Evolutionary conservation across 2,888 invertebrate genomes (phyloP).

Genomic region (Epirrita christyi): DNA sequence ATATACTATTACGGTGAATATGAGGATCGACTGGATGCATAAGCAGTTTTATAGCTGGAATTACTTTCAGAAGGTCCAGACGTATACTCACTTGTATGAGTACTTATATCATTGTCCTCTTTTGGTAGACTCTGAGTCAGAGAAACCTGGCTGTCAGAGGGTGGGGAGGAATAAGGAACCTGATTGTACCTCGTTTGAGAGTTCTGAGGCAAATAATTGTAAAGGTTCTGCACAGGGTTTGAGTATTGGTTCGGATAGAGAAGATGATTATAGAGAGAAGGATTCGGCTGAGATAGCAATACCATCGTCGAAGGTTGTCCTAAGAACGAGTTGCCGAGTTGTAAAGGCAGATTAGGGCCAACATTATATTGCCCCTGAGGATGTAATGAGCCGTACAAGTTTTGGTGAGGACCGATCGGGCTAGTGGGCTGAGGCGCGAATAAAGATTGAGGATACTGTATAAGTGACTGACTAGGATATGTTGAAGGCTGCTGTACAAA

Average conservation of each 20-base stretch:
- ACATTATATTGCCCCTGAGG: slow-evolving; percentile 63
- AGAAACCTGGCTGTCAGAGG: slow-evolving; percentile 57
- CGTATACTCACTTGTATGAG: slow-evolving; percentile 62
- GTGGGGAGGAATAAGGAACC: slow-evolving; percentile 54
- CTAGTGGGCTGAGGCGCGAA: slow-evolving; percentile 52
- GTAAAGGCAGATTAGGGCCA: slow-evolving; percentile 55
- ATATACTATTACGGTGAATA: slow-evolving; percentile 54
- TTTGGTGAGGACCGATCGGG: slow-evolving; percentile 52
- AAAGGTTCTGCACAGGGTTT: slow-evolving; percentile 66
- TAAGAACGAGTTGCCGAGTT: slow-evolving; percentile 59
- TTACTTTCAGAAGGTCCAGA: slow-evolving; percentile 59
- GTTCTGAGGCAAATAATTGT: slow-evolving; percentile 70
- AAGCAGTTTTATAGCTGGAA: slow-evolving; percentile 64
- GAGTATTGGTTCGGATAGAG: slow-evolving; percentile 48
- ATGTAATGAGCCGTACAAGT: slow-evolving; percentile 42
- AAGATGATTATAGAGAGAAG: slow-evolving; percentile 65
- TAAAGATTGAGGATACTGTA: slow-evolving; percentile 62
- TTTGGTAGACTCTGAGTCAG: slow-evolving; percentile 60
- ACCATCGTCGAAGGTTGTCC: slow-evolving; percentile 71
- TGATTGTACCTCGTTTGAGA: slow-evolving; percentile 65
- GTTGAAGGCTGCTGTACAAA: slow-evolving; percentile 62
- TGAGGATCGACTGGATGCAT: slow-evolving; percentile 58
- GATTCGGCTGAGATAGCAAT: slow-evolving; percentile 66
- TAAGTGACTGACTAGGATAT: slow-evolving; percentile 52
- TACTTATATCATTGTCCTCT: slow-evolving; percentile 66